Evolutionary conservation across 2,888 invertebrate species (phyloP), one percentile per base, ranked within the genome.

Genomic region (Salticus scenicus): DNA sequence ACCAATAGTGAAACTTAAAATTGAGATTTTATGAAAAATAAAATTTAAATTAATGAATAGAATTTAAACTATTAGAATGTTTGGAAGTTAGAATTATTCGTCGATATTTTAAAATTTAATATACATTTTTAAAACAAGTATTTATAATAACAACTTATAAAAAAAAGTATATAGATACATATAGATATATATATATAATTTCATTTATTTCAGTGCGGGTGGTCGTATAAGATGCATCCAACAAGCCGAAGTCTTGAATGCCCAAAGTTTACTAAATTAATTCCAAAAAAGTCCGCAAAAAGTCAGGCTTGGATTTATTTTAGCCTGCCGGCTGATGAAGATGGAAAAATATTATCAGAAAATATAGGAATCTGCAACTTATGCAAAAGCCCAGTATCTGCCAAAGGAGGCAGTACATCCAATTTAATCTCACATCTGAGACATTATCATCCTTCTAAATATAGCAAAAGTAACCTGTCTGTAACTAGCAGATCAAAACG

Each of bases 241-340:
- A n/a, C n/a, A n/a, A 41, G 41, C 14, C 41, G 41, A 41, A 41
- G 41, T 14, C 14, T 41, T 8, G 8, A 8, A 41, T 41, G 41
- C 41, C 63, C 63, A 63, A n/a, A 63, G 63, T 63, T 14, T 20
- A n/a, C 10, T 24, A 8, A n/a, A 24, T n/a, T 63, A 14, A 24
- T 63, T 63, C 20, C 63, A 8, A 63, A 63, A 20, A n/a, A 63
- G n/a, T 14, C 8, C 7, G 10, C 63, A 8, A 63, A 63, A 63
- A 63, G 63, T 63, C 12, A 8, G 10, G 24, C n/a, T n/a, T 63
- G 63, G 63, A 63, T 20, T 8, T 63, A 63, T 63, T 63, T 63
- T 63, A 20, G 63, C 10, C n/a, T 63, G 24, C 63, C 63, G 8
- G 63, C 20, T 63, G n/a, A 63, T 63, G 63, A 63, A n/a, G 24